These are phyloP conservation scores for Drosophila insularis DNA, from an alignment of 1,140 invertebrate species.

Conservation along the genomic window DNA sequence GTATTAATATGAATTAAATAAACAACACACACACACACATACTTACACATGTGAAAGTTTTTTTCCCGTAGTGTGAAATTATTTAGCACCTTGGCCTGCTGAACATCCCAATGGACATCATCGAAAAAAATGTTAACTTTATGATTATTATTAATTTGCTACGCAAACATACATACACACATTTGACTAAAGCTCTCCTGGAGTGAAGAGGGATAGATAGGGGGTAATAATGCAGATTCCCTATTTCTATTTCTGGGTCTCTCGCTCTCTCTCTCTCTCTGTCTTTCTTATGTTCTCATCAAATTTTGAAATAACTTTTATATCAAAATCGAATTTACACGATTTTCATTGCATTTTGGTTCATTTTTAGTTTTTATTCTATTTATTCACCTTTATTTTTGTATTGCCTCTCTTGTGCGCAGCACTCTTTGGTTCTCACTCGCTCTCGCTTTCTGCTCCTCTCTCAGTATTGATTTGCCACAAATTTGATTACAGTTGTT, in stretches of 20 bases:
- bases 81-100: slow-evolving; percentile 53
- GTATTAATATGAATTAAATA: slow-evolving; percentile 67
- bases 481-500: slow-evolving; percentile 36
- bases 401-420: slow-evolving; percentile 70
- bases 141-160: slow-evolving; percentile 65
- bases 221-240: not conserved
- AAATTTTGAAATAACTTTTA: slow-evolving; percentile 44
- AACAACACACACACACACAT: slow-evolving; percentile 29
- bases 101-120: slow-evolving; percentile 44
- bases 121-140: slow-evolving; percentile 25
- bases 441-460: slow-evolving; percentile 19
- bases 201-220: slow-evolving; percentile 13
- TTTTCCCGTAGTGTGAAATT: slow-evolving; percentile 39
- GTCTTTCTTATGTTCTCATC: not conserved
- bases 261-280: not conserved
- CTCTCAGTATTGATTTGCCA: slow-evolving; percentile 66
- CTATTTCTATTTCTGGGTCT: slow-evolving; percentile 40
- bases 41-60: slow-evolving; percentile 25
- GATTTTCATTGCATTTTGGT: slow-evolving; percentile 40
- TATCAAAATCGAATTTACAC: slow-evolving; percentile 49
- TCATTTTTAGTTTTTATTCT: slow-evolving; percentile 24
- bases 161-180: slow-evolving; percentile 65
- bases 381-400: slow-evolving; percentile 74
- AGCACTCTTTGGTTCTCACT: slow-evolving; percentile 52
- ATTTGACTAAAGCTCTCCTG: slow-evolving; percentile 42